Evolutionary conservation across 2,113 vertebrate species (phyloP), one percentile per base, ranked within the genome.

Genomic region (Gadus chalcogrammus): DNA sequence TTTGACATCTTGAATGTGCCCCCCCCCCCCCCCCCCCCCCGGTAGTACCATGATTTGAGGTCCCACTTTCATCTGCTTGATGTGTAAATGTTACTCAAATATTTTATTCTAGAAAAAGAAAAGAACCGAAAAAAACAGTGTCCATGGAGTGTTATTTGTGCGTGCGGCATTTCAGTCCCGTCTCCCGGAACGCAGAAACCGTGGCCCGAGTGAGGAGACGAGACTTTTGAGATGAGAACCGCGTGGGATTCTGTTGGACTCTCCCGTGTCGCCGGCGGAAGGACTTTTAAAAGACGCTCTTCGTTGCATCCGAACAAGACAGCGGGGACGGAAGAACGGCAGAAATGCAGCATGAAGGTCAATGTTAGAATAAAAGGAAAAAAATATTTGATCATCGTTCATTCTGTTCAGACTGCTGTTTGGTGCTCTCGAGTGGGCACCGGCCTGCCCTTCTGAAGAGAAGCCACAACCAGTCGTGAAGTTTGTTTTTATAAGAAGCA

Each of bases 1-100:
- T 84, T 90, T 90, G 92, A 92, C 93, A 88, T 86, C 87, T 90
- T 91, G 91, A 92, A 92, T 90, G 91, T 94, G 91, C 81, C 79
- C 77, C 75, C 81, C 20, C 20, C 20, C 20, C 77, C 75, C 81
- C n/a, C n/a, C n/a, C n/a, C 82, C 89, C 82, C 92, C 88, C 1
- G 31, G 85, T 91, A 88, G 89, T 92, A 82, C 91, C 79, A 86
- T 93, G 91, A 90, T 16, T 87, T 91, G 88, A 88, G 89, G 91
- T 85, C 88, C 82, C 89, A 70, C 87, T 85, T 90, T 90, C 84
- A 88, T 92, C 91, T 79, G 90, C 92, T 92, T 87, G 90, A 89
- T 88, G 91, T 90, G 81, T 91, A 90, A 90, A 82, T 90, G 89
- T 92, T 81, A 81, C 86, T 92, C 89, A 77, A 88, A 88, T 85